A percentile compares a stretch with the other conserved stretches of the same genome.
These are phyloP conservation scores for Ophonus ardosiacus DNA, from an alignment of 2,888 invertebrate genomes.

Conservation along the genomic window DNA sequence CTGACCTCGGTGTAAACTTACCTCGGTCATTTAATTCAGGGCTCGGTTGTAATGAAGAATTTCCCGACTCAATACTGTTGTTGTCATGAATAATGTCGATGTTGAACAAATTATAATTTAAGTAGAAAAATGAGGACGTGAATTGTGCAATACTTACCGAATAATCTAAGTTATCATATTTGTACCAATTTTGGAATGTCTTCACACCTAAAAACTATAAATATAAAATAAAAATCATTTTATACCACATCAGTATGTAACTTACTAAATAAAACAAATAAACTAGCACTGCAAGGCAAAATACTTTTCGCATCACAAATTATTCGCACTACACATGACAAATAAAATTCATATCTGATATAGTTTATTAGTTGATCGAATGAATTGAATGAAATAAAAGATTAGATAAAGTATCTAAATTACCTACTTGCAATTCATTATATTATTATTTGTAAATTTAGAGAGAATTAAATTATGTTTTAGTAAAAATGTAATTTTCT, in stretches of 20 bases:
- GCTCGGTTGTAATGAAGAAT: too few relatives aligned
- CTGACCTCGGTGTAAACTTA: too few relatives aligned
- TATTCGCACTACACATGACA: slow-evolving; percentile 17
- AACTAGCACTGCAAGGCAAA: slow-evolving; percentile 9
- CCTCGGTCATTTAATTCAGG: too few relatives aligned
- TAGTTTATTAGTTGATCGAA: slow-evolving; percentile 9
- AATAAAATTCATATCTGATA: slow-evolving; percentile 15
- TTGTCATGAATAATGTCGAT: neutral
- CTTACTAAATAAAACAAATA: slow-evolving; percentile 11
- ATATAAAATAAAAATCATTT: slow-evolving; percentile 10
- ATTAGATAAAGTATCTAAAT: slow-evolving; percentile 41
- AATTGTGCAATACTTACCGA: neutral
- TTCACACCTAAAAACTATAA: neutral
- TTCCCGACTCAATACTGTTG: neutral
- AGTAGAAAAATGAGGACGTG: too few relatives aligned
- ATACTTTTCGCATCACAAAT: slow-evolving; percentile 31
- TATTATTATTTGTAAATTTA: slow-evolving; percentile 28
- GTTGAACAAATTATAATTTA: too few relatives aligned
- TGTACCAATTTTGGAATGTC: neutral
- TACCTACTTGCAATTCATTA: slow-evolving; percentile 3
- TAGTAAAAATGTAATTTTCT: neutral
- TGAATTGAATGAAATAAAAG: slow-evolving; percentile 28
- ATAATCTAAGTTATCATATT: neutral
- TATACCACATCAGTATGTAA: neutral
- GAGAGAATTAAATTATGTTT: slow-evolving; percentile 8